These are phyloP conservation scores for Drosophila phalerata DNA, from an alignment of 2,888 invertebrate species.

Conservation along the genomic window DNA sequence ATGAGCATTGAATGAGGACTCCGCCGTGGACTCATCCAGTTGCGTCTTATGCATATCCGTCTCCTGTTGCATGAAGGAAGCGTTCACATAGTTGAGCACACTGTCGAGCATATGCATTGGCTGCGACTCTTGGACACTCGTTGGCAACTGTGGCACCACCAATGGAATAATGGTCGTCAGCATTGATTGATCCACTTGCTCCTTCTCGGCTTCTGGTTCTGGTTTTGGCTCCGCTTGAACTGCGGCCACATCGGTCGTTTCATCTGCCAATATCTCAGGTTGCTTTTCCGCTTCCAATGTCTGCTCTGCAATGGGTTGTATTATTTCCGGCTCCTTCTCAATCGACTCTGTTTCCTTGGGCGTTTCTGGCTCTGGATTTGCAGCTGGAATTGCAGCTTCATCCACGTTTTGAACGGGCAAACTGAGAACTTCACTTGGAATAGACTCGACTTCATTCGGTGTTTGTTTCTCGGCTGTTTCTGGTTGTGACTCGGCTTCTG, in stretches of 20 bases:
- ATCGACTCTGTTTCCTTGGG: background rate
- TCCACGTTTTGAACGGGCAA: background rate
- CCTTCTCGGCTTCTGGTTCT: slow-evolving; percentile 1
- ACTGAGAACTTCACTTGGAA: background rate
- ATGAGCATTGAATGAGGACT: slow-evolving; percentile 66
- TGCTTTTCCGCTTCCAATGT: slow-evolving; percentile 6
- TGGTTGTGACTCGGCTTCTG: slow-evolving; percentile 2
- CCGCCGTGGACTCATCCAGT: slow-evolving; percentile 12
- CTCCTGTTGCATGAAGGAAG: slow-evolving; percentile 68
- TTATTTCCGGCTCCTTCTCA: slow-evolving; percentile 6
- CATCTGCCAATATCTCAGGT: slow-evolving; percentile 24
- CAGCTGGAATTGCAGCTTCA: slow-evolving; percentile 2
- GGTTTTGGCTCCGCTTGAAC: background rate
- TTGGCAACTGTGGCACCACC: slow-evolving; percentile 28
- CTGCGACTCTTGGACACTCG: slow-evolving; percentile 12
- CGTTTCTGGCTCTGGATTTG: background rate
- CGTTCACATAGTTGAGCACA: slow-evolving; percentile 83
- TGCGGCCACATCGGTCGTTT: background rate
- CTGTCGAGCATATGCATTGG: slow-evolving; percentile 70
- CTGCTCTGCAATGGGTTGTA: slow-evolving; percentile 2
- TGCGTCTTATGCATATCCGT: slow-evolving; percentile 46
- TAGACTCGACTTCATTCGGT: background rate
- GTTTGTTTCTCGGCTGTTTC: background rate
- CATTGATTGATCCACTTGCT: slow-evolving; percentile 55
- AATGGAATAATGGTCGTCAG: slow-evolving; percentile 78